Percentiles rank a stretch among this genome's conserved stretches.
These are phyloP conservation scores for Chloroceryle inda DNA, from an alignment of 2,797 vertebrate genomes.

Conservation along the genomic window DNA sequence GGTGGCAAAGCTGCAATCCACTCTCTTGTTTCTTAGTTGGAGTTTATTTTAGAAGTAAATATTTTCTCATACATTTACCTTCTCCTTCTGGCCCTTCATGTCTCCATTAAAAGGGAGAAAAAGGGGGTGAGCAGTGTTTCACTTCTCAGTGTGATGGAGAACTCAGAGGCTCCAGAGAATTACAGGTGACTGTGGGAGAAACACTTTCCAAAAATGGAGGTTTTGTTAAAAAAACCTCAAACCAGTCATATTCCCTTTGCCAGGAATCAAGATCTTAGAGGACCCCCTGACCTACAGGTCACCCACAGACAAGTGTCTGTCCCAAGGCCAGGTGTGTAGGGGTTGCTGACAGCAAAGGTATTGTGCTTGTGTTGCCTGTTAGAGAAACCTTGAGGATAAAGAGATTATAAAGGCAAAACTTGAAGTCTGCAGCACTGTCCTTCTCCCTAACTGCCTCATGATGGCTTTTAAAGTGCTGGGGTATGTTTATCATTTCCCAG, in stretches of 20 bases:
- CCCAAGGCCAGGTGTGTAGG: not conserved
- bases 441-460: not conserved
- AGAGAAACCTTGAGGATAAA: not conserved
- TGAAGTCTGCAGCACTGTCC: not conserved
- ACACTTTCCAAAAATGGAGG: accelerated
- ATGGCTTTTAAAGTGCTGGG: not conserved
- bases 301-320: not conserved
- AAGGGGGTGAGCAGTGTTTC: accelerated
- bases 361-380: not conserved
- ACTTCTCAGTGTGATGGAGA: not conserved
- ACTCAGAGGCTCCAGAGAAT: not conserved
- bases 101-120: not conserved
- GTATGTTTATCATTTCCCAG: not conserved
- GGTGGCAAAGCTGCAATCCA: not conserved
- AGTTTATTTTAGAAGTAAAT: not conserved
- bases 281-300: not conserved
- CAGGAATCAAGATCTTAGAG: not conserved
- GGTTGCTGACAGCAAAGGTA: not conserved
- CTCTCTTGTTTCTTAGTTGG: not conserved
- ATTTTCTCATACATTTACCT: not conserved
- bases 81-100: not conserved
- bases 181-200: not conserved
- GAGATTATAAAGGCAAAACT: not conserved
- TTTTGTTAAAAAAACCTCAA: not conserved
- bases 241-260: not conserved